A percentile compares a stretch with the other conserved stretches of the same genome.
phyloP scores from a whole-genome alignment of 2,888 invertebrate genomes.

The Congeria kusceri region DNA sequence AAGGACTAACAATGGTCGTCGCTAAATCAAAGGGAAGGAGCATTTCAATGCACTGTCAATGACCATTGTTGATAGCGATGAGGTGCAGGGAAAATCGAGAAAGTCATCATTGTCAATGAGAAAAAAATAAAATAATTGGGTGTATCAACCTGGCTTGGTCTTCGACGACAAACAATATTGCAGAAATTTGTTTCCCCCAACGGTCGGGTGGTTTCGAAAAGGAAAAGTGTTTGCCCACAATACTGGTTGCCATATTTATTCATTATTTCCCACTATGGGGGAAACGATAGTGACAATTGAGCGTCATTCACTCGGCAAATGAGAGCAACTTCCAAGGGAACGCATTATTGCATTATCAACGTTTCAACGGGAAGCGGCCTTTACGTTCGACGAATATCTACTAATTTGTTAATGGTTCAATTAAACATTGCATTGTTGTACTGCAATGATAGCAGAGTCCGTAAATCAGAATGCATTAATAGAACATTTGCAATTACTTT shows the following conservation, averaged over 20 bases:
- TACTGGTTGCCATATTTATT: constrained; percentile 52
- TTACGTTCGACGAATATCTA: constrained; percentile 40
- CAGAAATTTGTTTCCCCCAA: constrained; percentile 39
- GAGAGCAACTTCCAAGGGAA: constrained; percentile 48
- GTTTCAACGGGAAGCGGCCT: constrained; percentile 12
- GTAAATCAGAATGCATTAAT: too few species aligned
- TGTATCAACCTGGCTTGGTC: constrained; percentile 28
- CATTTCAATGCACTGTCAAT: constrained; percentile 3
- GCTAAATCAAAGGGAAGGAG: constrained; percentile 5
- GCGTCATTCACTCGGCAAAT: constrained; percentile 45
- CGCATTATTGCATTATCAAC: constrained; percentile 40
- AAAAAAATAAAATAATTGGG: constrained; percentile 50
- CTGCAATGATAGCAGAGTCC: too few species aligned
- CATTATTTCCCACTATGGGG: constrained; percentile 52
- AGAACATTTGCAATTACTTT: too few species aligned
- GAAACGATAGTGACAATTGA: constrained; percentile 45
- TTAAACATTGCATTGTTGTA: neutral
- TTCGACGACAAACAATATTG: constrained; percentile 44
- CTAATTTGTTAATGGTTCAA: constrained; percentile 40
- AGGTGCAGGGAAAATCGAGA: constrained; percentile 1
- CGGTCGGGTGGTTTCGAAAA: constrained; percentile 52
- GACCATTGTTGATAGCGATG: constrained; percentile 2
- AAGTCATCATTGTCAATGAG: constrained; percentile 15
- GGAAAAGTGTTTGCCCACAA: constrained; percentile 32
- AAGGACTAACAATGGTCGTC: constrained; percentile 6